phyloP scores from a whole-genome alignment of 2,888 invertebrate genomes.

The Atrina japonica region DNA sequence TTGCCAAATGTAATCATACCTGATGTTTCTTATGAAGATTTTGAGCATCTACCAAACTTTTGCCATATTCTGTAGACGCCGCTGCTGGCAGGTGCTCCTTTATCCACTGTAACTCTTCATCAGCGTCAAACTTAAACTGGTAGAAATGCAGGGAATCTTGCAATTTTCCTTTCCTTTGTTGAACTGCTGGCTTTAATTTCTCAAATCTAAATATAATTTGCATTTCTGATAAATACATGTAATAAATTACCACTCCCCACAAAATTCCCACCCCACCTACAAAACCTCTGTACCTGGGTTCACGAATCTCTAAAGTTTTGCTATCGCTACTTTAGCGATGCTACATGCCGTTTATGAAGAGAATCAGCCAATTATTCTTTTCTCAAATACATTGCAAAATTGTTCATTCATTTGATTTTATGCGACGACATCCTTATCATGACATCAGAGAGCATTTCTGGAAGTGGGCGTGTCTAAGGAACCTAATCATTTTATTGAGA shows the following conservation, averaged over 20 bases:
- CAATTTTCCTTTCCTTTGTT: constrained; percentile 87
- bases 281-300: not conserved
- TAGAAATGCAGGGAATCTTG: constrained; percentile 95
- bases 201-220: constrained; percentile 82
- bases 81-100: constrained; percentile 93
- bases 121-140: constrained; percentile 95
- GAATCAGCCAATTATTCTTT: too few species aligned
- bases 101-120: constrained; percentile 97
- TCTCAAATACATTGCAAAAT: too few species aligned
- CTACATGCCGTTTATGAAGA: too few species aligned
- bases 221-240: too few species aligned
- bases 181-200: constrained; percentile 88
- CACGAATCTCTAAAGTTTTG: not conserved
- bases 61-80: constrained; percentile 86
- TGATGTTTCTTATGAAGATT: constrained; percentile 95
- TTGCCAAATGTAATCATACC: constrained; percentile 65
- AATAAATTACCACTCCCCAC: too few species aligned
- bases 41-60: constrained; percentile 95
- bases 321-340: too few species aligned
- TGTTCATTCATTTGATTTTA: too few species aligned
- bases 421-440: too few species aligned
- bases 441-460: too few species aligned
- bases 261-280: not conserved
- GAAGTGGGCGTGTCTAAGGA: too few species aligned
- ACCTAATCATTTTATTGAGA: too few species aligned